A percentile compares a stretch with the other conserved stretches of the same genome.
These are phyloP conservation scores for Sanderia malayensis DNA, from an alignment of 30 jellyfish, hydroid and myxozoan species.

Conservation along the genomic window DNA sequence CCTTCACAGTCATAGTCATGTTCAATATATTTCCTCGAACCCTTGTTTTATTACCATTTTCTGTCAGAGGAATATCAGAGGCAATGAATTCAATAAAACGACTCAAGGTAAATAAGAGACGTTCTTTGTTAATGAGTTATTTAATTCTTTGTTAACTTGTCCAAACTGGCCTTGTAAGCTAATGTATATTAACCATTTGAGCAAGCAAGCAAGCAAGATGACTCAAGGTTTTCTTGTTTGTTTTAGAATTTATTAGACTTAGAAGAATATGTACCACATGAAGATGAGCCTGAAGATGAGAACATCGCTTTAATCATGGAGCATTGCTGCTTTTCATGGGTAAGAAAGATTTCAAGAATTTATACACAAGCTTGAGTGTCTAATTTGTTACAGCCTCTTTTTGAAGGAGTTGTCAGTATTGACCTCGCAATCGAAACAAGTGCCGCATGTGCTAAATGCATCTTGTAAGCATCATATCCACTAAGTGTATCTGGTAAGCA, in stretches of 20 bases:
- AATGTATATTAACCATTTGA: too few species aligned
- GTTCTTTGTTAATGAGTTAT: not conserved
- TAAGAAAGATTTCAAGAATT: too few species aligned
- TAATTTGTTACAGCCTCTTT: too few species aligned
- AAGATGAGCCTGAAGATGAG: slow-evolving; percentile 32
- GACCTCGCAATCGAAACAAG: too few species aligned
- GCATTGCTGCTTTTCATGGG: slow-evolving; percentile 60
- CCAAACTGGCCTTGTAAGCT: too few species aligned
- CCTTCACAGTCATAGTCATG: slow-evolving; percentile 63
- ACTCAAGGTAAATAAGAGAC: slow-evolving; percentile 41
- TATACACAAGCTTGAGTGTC: too few species aligned
- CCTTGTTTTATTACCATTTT: slow-evolving; percentile 48
- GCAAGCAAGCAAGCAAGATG: too few species aligned
- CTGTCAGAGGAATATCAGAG: slow-evolving; percentile 71
- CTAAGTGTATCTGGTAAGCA: too few species aligned
- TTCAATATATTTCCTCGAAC: slow-evolving; percentile 61
- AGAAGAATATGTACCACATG: slow-evolving; percentile 60
- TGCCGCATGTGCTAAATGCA: too few species aligned
- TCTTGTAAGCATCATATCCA: too few species aligned
- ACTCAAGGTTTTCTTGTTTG: too few species aligned
- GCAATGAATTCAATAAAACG: slow-evolving; percentile 54
- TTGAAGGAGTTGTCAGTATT: too few species aligned
- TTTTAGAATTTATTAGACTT: slow-evolving; percentile 42
- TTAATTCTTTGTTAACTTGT: not conserved
- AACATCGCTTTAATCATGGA: slow-evolving; percentile 23